These are phyloP conservation scores for Polylopha cassiicola DNA, from an alignment of 2,888 invertebrate genomes.

Conservation along the genomic window DNA sequence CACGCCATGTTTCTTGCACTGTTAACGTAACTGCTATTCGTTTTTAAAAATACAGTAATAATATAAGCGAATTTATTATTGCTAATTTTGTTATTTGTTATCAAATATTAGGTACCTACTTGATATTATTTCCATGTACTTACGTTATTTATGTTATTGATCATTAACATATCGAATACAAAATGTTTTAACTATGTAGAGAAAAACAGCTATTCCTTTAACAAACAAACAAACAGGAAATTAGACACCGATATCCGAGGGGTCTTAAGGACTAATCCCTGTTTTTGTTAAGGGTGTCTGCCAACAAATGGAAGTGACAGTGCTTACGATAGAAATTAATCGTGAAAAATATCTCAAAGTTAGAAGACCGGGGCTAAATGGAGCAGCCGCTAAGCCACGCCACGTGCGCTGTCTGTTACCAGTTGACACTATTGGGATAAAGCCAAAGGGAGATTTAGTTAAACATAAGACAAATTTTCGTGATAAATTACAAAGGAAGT, in stretches of 20 bases:
- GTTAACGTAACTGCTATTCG: conserved; percentile 11
- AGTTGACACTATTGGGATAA: conserved; percentile 65
- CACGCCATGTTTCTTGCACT: conserved; percentile 17
- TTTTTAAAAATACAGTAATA: no score
- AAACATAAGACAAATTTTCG: conserved; percentile 34
- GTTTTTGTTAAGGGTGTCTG: conserved; percentile 70
- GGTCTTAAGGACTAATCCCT: conserved; percentile 67
- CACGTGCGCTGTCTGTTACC: conserved; percentile 72
- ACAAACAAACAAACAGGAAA: conserved; percentile 61
- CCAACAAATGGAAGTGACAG: conserved; percentile 72
- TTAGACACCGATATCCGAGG: conserved; percentile 57
- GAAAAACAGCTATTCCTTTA: conserved; percentile 51
- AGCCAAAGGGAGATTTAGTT: conserved; percentile 50
- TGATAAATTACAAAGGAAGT: conserved; percentile 34
- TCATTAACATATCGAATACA: conserved; percentile 5
- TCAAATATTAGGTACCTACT: no score
- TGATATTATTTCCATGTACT: no score
- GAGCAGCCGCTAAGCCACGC: conserved; percentile 56
- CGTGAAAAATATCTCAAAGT: conserved; percentile 68
- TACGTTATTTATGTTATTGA: no score
- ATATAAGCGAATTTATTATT: no score
- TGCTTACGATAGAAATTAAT: conserved; percentile 67
- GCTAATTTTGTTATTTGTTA: no score
- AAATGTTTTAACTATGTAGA: conserved; percentile 24
- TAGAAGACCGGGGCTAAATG: conserved; percentile 43